These are phyloP conservation scores for Plebejus melissa DNA, from an alignment of 2,888 invertebrate species.

Conservation along the genomic window DNA sequence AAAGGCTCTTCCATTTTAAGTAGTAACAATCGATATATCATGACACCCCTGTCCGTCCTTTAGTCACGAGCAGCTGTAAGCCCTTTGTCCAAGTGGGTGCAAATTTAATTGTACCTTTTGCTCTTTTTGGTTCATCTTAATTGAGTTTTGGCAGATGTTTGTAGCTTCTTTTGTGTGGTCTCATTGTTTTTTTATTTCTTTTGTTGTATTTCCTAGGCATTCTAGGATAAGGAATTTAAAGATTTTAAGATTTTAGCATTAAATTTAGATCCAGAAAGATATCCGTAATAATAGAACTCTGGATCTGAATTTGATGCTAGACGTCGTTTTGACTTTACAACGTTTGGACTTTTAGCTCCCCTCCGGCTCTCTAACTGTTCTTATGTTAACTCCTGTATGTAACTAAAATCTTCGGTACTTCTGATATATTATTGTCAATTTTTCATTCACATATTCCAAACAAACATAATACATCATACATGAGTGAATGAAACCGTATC, in stretches of 20 bases:
- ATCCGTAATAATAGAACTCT: no score
- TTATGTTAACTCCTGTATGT: no score
- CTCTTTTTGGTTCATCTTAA: slow-evolving; percentile 36
- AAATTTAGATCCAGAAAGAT: no score
- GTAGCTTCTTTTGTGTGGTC: slow-evolving; percentile 26
- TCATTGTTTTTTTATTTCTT: slow-evolving; percentile 7
- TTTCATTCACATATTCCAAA: background rate
- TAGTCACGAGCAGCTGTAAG: slow-evolving; percentile 38
- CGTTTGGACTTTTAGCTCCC: no score
- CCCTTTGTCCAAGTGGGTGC: slow-evolving; percentile 49
- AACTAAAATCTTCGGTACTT: background rate
- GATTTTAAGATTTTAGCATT: no score
- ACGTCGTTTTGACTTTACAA: no score
- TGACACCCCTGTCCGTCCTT: slow-evolving; percentile 33
- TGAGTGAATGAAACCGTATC: background rate
- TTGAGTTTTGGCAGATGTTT: slow-evolving; percentile 38
- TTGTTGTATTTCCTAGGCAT: background rate
- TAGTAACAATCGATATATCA: slow-evolving; percentile 27
- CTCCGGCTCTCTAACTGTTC: no score
- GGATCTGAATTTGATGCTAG: no score
- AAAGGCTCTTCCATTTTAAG: background rate
- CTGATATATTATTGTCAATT: background rate
- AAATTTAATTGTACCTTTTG: slow-evolving; percentile 48
- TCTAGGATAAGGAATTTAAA: background rate
- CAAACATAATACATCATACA: background rate